These are phyloP conservation scores for Drosophila melanosoma DNA, from an alignment of 2,888 invertebrate species.

Conservation along the genomic window DNA sequence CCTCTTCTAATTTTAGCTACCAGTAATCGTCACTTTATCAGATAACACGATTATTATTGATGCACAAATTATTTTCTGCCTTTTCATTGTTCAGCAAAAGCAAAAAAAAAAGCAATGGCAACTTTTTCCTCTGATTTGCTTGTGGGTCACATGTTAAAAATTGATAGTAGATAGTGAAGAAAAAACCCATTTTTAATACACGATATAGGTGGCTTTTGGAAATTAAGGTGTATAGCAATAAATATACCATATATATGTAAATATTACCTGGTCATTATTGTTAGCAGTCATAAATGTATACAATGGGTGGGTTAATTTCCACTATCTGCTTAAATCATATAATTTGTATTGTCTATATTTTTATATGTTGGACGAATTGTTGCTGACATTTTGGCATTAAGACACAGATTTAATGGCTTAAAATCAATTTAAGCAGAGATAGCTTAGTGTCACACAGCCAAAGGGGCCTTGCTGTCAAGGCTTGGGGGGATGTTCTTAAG, in stretches of 20 bases:
- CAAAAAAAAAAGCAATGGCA: neutral
- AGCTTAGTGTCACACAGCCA: constrained; percentile 40
- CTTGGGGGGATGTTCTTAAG: constrained; percentile 13
- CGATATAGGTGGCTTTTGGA: constrained; percentile 1
- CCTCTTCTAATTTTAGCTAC: constrained; percentile 8
- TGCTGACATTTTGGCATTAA: neutral
- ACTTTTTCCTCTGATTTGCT: neutral
- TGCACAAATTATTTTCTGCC: constrained; percentile 32
- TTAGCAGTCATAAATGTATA: neutral
- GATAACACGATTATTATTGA: constrained; percentile 43
- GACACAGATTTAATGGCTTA: constrained; percentile 57
- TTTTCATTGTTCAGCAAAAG: constrained; percentile 47
- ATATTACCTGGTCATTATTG: neutral
- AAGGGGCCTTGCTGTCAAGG: constrained; percentile 10
- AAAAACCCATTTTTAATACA: neutral
- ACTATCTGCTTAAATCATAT: neutral
- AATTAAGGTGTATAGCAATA: neutral
- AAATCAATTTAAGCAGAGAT: constrained; percentile 65
- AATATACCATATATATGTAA: neutral
- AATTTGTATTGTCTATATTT: constrained; percentile 1
- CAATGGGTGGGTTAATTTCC: neutral
- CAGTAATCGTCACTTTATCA: constrained; percentile 52
- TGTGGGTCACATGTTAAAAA: constrained; percentile 60
- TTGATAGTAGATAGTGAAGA: constrained; percentile 6
- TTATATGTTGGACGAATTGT: neutral